Evolutionary conservation across 2,113 vertebrate species (phyloP).

Genomic region (Nanorana parkeri): DNA sequence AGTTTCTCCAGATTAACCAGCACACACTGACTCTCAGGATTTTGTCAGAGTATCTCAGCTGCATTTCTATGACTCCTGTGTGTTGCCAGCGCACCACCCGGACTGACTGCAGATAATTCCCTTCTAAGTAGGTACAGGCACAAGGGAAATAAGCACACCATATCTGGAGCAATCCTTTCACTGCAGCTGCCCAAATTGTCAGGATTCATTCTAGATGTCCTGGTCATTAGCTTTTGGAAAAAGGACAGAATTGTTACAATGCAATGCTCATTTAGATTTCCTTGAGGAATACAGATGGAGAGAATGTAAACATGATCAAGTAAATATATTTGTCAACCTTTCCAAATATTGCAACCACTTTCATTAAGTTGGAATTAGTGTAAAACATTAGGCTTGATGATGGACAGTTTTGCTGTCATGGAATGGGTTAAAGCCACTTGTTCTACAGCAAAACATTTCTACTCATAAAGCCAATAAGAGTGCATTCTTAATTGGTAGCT

Average conservation of each 20-base stretch:
- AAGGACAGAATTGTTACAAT: not conserved
- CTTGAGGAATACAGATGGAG: not conserved
- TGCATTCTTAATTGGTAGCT: conserved; percentile 38
- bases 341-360: not conserved
- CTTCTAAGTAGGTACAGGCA: conserved; percentile 32
- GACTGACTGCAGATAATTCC: conserved; percentile 44
- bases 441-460: conserved; percentile 9
- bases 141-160: conserved; percentile 43
- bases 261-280: conserved; percentile 18
- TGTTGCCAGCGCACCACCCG: not conserved
- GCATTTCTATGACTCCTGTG: not conserved
- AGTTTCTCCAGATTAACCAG: conserved; percentile 1
- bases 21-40: not conserved
- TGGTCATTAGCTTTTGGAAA: conserved; percentile 45
- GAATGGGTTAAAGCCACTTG: conserved; percentile 15
- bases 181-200: conserved; percentile 17
- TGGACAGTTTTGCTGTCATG: not conserved
- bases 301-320: conserved; percentile 2
- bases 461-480: conserved; percentile 42
- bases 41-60: not conserved
- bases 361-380: not conserved
- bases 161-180: conserved; percentile 23
- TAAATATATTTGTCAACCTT: conserved; percentile 22
- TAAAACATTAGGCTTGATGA: not conserved
- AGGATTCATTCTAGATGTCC: conserved; percentile 17